Conservation (phyloP, 2,113 vertebrate genomes). For the Isurus oxyrinchus region DNA sequence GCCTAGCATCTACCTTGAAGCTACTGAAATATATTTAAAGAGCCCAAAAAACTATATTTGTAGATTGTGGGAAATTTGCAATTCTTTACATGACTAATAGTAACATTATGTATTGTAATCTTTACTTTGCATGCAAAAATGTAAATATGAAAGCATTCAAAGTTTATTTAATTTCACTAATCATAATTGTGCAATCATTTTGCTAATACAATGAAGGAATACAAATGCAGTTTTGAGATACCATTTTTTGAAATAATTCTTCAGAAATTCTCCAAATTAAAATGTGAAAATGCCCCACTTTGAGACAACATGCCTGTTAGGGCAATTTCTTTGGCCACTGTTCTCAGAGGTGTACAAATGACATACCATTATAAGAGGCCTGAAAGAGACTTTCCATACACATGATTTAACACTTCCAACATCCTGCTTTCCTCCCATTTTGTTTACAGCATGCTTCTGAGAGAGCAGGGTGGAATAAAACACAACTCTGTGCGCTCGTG, state of each 20-base stretch:
- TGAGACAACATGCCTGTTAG: neutral
- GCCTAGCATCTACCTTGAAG: neutral
- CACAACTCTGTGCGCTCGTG: neutral
- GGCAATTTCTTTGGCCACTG: neutral
- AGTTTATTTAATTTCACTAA: neutral
- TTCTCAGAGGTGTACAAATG: conserved; percentile 4
- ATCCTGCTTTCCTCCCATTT: neutral
- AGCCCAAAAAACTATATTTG: neutral
- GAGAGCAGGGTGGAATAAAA: neutral
- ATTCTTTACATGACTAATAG: neutral
- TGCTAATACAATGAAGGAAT: neutral
- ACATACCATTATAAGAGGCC: neutral
- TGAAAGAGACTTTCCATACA: neutral
- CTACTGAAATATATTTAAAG: neutral
- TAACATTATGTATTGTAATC: neutral
- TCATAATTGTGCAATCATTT: neutral
- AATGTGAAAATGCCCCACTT: neutral
- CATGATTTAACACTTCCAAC: conserved; percentile 16
- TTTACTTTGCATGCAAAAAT: neutral
- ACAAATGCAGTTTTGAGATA: neutral
- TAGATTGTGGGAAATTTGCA: neutral
- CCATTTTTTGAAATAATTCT: neutral
- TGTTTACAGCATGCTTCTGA: neutral
- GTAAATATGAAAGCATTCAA: neutral
- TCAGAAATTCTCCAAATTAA: neutral